Evolutionary conservation across 2,113 vertebrate genomes (phyloP).

Genomic region (Neolamprologus fasciatus): DNA sequence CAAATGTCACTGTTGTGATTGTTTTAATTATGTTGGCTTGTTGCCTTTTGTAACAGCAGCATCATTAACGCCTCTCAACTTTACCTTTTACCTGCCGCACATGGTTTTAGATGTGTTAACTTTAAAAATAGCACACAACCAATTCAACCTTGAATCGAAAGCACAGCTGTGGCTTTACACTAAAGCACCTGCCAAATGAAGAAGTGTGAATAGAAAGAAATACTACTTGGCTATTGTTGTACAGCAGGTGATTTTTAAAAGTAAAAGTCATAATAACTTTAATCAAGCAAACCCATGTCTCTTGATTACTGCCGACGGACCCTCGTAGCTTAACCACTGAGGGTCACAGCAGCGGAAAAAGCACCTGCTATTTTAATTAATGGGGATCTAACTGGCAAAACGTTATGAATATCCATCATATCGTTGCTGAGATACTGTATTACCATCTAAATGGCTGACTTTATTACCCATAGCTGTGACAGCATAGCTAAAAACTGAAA

Average conservation of each 20-base stretch:
- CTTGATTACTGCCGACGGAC: not conserved
- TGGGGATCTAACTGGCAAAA: not conserved
- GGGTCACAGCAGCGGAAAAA: not conserved
- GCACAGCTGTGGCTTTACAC: not conserved
- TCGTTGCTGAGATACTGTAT: not conserved
- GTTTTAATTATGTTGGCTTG: not conserved
- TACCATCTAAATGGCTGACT: not conserved
- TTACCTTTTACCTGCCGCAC: not conserved
- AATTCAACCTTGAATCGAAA: not conserved
- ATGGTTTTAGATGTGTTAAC: not conserved
- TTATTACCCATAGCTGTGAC: not conserved
- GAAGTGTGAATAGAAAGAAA: not conserved
- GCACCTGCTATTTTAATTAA: not conserved
- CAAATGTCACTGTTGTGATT: not conserved
- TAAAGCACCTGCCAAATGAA: not conserved
- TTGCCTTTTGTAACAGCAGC: not conserved
- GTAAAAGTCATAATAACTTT: constrained; percentile 25
- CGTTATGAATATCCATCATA: not conserved
- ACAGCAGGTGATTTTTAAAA: not conserved
- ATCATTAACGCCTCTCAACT: not conserved
- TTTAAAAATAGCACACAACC: not conserved
- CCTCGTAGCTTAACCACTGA: not conserved
- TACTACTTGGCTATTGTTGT: not conserved
- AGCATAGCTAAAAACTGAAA: not conserved
- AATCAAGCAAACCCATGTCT: constrained; percentile 8